These are phyloP conservation scores for Sitta europaea DNA, from an alignment of 2,113 vertebrate genomes.

Conservation along the genomic window DNA sequence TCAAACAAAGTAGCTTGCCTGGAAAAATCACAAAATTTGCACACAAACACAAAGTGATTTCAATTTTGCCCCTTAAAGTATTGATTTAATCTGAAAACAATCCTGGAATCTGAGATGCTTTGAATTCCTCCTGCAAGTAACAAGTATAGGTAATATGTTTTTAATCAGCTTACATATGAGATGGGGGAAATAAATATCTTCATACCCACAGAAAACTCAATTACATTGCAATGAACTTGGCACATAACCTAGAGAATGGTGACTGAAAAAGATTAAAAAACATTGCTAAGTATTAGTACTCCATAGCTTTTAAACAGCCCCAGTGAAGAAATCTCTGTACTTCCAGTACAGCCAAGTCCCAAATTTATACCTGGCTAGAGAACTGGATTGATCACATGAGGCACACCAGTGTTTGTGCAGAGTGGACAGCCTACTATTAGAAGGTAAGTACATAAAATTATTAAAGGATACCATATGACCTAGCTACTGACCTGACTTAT, in stretches of 20 bases:
- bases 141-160: not conserved
- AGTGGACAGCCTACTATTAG: not conserved
- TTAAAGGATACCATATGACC: not conserved
- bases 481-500: not conserved
- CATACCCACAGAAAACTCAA: not conserved
- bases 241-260: not conserved
- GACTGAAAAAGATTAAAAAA: not conserved
- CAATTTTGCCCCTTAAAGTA: not conserved
- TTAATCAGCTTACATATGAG: not conserved
- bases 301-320: not conserved
- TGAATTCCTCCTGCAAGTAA: not conserved
- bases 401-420: not conserved
- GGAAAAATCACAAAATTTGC: not conserved
- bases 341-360: not conserved
- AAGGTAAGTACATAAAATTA: not conserved
- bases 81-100: not conserved
- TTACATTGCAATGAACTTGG: not conserved
- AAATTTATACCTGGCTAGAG: not conserved
- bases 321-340: not conserved
- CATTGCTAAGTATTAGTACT: not conserved
- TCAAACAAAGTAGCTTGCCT: not conserved
- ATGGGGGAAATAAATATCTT: not conserved
- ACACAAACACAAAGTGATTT: not conserved
- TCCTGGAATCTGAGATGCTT: not conserved
- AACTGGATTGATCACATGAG: not conserved